Evolutionary conservation across 1,140 invertebrate species (phyloP).

Genomic region (Diachasmimorpha longicaudata): DNA sequence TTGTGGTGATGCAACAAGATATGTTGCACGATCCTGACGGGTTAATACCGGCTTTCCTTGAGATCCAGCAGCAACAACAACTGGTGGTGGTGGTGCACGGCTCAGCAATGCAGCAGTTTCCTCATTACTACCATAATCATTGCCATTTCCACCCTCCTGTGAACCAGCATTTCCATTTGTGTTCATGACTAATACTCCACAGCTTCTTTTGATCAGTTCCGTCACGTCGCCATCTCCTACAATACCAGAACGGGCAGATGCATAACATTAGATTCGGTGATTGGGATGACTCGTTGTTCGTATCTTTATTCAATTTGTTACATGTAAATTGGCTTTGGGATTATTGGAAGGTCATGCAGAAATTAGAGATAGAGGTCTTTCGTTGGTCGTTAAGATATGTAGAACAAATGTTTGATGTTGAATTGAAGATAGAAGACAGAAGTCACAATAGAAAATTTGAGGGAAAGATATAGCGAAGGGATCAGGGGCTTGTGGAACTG

Average conservation of each 20-base stretch:
- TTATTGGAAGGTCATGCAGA: neutral
- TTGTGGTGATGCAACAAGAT: slow-evolving; percentile 75
- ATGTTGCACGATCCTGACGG: slow-evolving; percentile 81
- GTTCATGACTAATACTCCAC: slow-evolving; percentile 44
- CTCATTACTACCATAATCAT: slow-evolving; percentile 70
- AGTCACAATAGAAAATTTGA: too few relatives aligned
- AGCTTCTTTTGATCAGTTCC: slow-evolving; percentile 25
- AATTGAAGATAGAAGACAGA: too few relatives aligned
- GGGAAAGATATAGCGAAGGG: too few relatives aligned
- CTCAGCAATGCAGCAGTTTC: slow-evolving; percentile 78
- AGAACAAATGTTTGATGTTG: too few relatives aligned
- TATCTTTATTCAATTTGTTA: neutral
- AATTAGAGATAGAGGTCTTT: too few relatives aligned
- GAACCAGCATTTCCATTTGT: slow-evolving; percentile 53
- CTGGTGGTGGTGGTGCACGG: slow-evolving; percentile 65
- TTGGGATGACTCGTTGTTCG: neutral
- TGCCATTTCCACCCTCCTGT: slow-evolving; percentile 54
- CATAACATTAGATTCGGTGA: slow-evolving; percentile 3
- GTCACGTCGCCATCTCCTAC: slow-evolving; percentile 46
- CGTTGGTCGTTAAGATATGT: too few relatives aligned
- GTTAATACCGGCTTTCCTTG: slow-evolving; percentile 77
- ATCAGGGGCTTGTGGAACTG: too few relatives aligned
- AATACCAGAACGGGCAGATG: slow-evolving; percentile 28
- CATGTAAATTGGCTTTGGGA: too few relatives aligned
- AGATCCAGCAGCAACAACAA: slow-evolving; percentile 58